Conservation (phyloP, 2,888 invertebrate species). For the Cryptocephalus primarius region DNA sequence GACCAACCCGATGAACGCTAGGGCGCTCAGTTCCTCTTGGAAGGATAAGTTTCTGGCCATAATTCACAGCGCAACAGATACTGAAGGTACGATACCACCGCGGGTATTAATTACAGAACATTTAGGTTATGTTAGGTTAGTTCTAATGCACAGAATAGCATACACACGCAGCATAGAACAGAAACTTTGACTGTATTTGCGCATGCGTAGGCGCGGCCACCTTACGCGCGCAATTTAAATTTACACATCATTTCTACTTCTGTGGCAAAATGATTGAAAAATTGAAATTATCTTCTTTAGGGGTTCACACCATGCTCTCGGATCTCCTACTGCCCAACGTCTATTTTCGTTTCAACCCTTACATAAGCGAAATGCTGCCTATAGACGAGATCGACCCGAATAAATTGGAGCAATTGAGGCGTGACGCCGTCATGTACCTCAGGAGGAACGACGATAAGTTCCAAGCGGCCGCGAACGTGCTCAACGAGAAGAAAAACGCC, state of each 20-base stretch:
- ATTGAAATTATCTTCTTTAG: no score
- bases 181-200: no score
- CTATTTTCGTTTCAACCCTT: constrained; percentile 84
- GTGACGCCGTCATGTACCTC: constrained; percentile 70
- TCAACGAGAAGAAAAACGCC: constrained; percentile 33
- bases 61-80: constrained; percentile 77
- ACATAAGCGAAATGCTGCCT: constrained; percentile 64
- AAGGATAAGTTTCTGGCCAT: constrained; percentile 71
- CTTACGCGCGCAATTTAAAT: no score
- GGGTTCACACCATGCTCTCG: constrained; percentile 63
- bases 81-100: constrained; percentile 58
- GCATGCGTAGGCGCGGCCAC: no score
- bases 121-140: no score
- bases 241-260: neutral
- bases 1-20: constrained; percentile 19
- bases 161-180: no score
- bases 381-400: constrained; percentile 72
- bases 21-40: constrained; percentile 46
- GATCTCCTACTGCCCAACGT: constrained; percentile 61
- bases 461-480: constrained; percentile 45
- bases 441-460: constrained; percentile 72
- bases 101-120: no score
- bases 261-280: no score
- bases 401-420: constrained; percentile 57
- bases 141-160: no score